Percentiles rank a stretch among this genome's conserved stretches.
Evolutionary conservation across 2,113 vertebrate genomes (phyloP).

Genomic region (Oreamnos americanus): DNA sequence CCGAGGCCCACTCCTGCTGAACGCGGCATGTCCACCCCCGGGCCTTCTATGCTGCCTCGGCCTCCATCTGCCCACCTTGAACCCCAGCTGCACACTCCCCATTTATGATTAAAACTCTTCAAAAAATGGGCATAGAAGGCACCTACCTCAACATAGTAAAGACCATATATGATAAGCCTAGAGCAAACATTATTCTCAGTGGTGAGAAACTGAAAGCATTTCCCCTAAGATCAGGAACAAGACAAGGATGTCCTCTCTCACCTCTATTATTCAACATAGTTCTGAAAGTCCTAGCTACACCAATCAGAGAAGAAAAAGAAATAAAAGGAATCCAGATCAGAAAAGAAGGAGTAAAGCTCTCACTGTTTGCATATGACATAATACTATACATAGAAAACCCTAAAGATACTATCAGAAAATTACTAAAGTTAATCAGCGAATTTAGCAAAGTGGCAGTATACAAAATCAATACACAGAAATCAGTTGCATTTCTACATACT

Average conservation of each 20-base stretch:
- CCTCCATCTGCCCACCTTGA: not conserved
- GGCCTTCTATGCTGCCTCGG: too few species aligned
- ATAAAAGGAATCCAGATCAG: not conserved
- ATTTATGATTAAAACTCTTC: not conserved
- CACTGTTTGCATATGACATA: not conserved
- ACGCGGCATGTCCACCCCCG: fast-evolving
- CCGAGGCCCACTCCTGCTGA: not conserved
- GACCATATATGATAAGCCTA: not conserved
- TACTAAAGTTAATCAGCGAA: too few species aligned
- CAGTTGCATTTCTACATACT: too few species aligned
- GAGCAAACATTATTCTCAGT: not conserved
- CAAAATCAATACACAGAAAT: too few species aligned
- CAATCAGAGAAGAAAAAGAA: not conserved
- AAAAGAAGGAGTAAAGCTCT: not conserved
- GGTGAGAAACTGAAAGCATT: not conserved
- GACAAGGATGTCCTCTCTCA: not conserved
- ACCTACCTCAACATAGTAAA: not conserved
- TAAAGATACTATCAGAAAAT: not conserved
- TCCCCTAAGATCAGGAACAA: not conserved
- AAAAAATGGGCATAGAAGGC: not conserved
- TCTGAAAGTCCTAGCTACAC: not conserved
- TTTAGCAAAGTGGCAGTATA: too few species aligned
- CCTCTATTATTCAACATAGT: not conserved
- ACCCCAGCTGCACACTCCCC: fast-evolving
- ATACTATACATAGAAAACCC: not conserved